Evolutionary conservation across 2,888 invertebrate species (phyloP), one percentile per base, ranked within the genome.

Genomic region (Leptothorax acervorum): DNA sequence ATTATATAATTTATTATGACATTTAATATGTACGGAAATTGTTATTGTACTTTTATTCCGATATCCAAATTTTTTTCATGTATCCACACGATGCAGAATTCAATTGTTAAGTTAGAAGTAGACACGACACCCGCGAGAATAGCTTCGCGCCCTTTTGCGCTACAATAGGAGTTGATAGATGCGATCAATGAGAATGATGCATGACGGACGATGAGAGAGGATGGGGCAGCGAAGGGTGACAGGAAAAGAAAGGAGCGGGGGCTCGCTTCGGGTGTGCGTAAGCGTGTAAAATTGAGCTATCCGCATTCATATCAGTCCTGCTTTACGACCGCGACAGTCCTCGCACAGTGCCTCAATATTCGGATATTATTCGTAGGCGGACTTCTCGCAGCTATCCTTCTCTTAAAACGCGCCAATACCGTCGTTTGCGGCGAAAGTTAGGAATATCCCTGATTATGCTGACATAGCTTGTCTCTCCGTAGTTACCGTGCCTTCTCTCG

Each of bases 321-420:
- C 89, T 94, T 93, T 93, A 93, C 92, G 93, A 92, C 87, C 87
- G 91, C 91, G 90, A 89, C 93, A 92, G 92, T 87, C 92, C 90
- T 92, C 90, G 90, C 89, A 89, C 88, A 91, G 91, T 91, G 89
- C 90, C 90, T 91, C 92, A 90, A 94, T 94, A 93, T 93, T 94
- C 93, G 90, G 90, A 93, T 94, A 93, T 93, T 93, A 93, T 93
- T 92, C 92, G 82, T 76, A 74, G 89, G 66, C 60, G 45, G 65
- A 60, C 70, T 70, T 68, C 82, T 84, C 83, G 81, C 75, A 73
- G 84, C 87, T 83, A 85, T 90, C 89, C 89, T 88, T 87, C 78
- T 85, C 76, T 84, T 68, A 82, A 83, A 65, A 71, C 85, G 83
- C 90, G 88, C 88, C 86, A 86, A 89, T 86, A 88, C 84, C 68